These are phyloP conservation scores for Hippocampus guttulatus DNA, from an alignment of 2,113 vertebrate genomes.

Conservation along the genomic window DNA sequence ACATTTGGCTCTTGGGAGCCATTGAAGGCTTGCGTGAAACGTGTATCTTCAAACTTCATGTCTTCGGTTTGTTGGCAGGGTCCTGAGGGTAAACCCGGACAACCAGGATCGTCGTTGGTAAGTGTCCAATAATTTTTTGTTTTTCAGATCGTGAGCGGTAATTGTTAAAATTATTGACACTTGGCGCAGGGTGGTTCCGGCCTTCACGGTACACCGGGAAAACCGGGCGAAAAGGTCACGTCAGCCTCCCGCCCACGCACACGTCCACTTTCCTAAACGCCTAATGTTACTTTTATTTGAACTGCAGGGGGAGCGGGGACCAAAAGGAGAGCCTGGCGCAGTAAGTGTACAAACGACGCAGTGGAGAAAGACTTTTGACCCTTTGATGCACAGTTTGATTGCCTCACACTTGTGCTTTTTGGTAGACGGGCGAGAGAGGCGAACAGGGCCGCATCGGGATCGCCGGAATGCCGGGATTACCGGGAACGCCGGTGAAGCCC, in stretches of 20 bases:
- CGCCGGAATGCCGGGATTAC: slow-evolving; percentile 74
- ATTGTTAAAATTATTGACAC: not conserved
- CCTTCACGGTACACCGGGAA: slow-evolving; percentile 53
- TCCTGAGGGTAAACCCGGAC: slow-evolving; percentile 72
- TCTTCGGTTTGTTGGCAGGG: slow-evolving; percentile 59
- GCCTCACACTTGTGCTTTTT: slow-evolving; percentile 15
- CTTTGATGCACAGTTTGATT: slow-evolving; percentile 8
- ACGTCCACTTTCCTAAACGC: not conserved
- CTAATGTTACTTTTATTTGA: not conserved
- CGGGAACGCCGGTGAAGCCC: slow-evolving; percentile 73
- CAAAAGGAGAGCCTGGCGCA: slow-evolving; percentile 60
- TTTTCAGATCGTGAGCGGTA: not conserved
- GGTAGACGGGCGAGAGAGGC: slow-evolving; percentile 71
- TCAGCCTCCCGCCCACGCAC: too few species aligned
- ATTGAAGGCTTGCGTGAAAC: not conserved
- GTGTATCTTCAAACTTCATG: not conserved
- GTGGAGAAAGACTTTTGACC: not conserved
- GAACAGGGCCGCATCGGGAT: slow-evolving; percentile 71
- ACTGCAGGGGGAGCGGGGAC: slow-evolving; percentile 70
- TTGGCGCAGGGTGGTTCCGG: slow-evolving; percentile 54
- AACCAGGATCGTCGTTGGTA: slow-evolving; percentile 65
- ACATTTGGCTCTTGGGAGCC: not conserved
- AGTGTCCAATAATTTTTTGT: not conserved
- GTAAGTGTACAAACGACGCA: slow-evolving; percentile 44
- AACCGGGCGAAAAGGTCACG: slow-evolving; percentile 68